A percentile compares a stretch with the other conserved stretches of the same genome.
Evolutionary conservation across 2,113 vertebrate species (phyloP).

Genomic region (Cynoglossus semilaevis): DNA sequence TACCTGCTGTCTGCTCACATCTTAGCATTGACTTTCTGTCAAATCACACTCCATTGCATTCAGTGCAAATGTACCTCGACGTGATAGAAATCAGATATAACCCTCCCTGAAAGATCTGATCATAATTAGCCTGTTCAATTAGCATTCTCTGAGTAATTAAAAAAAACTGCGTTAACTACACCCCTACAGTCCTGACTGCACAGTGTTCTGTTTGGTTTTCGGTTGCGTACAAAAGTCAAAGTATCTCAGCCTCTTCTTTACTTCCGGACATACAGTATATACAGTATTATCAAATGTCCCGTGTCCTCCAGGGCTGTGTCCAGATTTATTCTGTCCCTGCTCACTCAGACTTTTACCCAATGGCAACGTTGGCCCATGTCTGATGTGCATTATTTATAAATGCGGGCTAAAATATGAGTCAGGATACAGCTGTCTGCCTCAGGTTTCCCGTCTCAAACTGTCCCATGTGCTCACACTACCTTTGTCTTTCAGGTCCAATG

Average conservation of each 20-base stretch:
- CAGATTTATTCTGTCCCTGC: neutral
- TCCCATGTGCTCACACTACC: slow-evolving; percentile 19
- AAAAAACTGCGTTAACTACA: too few relatives aligned
- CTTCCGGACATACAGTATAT: neutral
- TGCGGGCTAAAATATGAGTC: slow-evolving; percentile 36
- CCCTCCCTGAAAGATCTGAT: too few relatives aligned
- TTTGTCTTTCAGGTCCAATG: slow-evolving; percentile 69
- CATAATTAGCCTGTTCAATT: too few relatives aligned
- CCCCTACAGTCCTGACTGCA: neutral
- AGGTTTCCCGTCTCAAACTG: slow-evolving; percentile 30
- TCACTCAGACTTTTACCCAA: slow-evolving; percentile 10
- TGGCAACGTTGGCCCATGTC: slow-evolving; percentile 32
- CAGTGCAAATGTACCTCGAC: too few relatives aligned
- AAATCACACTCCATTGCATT: too few relatives aligned
- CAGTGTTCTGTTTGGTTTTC: neutral
- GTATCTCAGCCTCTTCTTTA: neutral
- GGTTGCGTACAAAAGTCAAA: neutral
- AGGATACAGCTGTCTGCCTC: slow-evolving; percentile 47
- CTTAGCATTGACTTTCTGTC: too few relatives aligned
- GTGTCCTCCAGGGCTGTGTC: neutral
- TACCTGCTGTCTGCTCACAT: too few relatives aligned
- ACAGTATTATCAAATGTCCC: neutral
- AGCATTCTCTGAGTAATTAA: too few relatives aligned
- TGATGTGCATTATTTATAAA: slow-evolving; percentile 50
- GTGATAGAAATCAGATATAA: too few relatives aligned